Evolutionary conservation across 2,888 invertebrate species (phyloP).

Genomic region (Acanthacorydalis orientalis): DNA sequence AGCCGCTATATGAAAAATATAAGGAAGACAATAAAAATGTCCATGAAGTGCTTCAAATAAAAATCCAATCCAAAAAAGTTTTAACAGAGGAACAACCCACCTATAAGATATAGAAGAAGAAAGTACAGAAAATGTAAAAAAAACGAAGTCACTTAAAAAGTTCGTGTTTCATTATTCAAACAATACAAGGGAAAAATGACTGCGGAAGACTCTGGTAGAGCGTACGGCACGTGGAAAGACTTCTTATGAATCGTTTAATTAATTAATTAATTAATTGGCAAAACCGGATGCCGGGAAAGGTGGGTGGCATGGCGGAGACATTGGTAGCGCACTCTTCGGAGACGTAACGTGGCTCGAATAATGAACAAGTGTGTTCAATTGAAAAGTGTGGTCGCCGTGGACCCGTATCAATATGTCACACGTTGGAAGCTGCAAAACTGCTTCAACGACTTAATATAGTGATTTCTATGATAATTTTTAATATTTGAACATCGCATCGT

Average conservation of each 20-base stretch:
- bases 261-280: slow-evolving; percentile 5
- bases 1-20: too few species aligned
- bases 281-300: not conserved
- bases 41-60: too few species aligned
- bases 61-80: too few species aligned
- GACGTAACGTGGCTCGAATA: not conserved
- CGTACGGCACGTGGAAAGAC: slow-evolving; percentile 1
- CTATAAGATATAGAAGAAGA: too few species aligned
- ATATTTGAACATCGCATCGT: too few species aligned
- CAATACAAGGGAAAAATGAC: not conserved
- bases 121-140: too few species aligned
- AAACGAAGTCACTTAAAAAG: not conserved
- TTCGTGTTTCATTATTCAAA: not conserved
- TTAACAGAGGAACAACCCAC: too few species aligned
- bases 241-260: slow-evolving; percentile 6
- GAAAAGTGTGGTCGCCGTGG: not conserved
- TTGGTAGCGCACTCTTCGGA: not conserved
- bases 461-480: too few species aligned
- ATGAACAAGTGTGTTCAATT: not conserved
- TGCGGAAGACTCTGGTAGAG: not conserved
- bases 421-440: too few species aligned
- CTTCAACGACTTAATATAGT: too few species aligned
- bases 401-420: too few species aligned
- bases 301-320: not conserved
- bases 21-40: too few species aligned